Percentiles rank a stretch among this genome's conserved stretches.
Conservation (phyloP, 2,888 invertebrate genomes). For the Acheta domesticus region DNA sequence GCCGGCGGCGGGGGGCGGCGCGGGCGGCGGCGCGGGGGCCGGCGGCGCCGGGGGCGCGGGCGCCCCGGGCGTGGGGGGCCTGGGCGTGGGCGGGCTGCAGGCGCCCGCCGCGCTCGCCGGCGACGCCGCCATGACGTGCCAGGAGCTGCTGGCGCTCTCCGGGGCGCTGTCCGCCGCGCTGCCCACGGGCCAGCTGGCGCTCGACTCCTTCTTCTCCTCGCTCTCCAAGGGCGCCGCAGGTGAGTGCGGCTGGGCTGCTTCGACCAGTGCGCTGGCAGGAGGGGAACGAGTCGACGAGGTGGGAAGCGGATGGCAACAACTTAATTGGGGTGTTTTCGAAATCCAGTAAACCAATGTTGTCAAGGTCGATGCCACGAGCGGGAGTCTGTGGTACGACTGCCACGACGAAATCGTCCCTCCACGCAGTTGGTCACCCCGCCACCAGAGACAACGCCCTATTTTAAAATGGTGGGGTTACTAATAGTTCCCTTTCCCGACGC, state of each 20-base stretch:
- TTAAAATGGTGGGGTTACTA: no score
- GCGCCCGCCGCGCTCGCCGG: constrained; percentile 26
- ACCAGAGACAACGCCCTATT: no score
- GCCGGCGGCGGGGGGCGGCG: not conserved
- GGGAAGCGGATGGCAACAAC: no score
- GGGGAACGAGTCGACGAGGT: no score
- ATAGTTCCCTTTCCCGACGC: no score
- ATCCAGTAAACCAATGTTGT: no score
- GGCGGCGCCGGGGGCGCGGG: not conserved
- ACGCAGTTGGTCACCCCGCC: no score
- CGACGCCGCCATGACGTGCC: constrained; percentile 65
- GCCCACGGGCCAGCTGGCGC: constrained; percentile 79
- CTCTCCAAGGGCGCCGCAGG: constrained; percentile 65
- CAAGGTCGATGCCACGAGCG: no score
- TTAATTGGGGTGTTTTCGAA: no score
- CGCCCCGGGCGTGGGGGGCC: not conserved
- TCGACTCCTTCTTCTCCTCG: constrained; percentile 76
- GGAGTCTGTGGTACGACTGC: no score
- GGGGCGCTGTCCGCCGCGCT: constrained; percentile 88
- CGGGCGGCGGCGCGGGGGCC: not conserved
- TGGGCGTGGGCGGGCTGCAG: not conserved
- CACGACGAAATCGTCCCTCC: no score
- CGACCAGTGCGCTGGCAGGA: no score
- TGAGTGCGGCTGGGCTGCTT: not conserved
- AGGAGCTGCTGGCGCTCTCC: constrained; percentile 85